Evolutionary conservation across 2,888 invertebrate genomes (phyloP), one percentile per base, ranked within the genome.

Genomic region (Seira musarum): DNA sequence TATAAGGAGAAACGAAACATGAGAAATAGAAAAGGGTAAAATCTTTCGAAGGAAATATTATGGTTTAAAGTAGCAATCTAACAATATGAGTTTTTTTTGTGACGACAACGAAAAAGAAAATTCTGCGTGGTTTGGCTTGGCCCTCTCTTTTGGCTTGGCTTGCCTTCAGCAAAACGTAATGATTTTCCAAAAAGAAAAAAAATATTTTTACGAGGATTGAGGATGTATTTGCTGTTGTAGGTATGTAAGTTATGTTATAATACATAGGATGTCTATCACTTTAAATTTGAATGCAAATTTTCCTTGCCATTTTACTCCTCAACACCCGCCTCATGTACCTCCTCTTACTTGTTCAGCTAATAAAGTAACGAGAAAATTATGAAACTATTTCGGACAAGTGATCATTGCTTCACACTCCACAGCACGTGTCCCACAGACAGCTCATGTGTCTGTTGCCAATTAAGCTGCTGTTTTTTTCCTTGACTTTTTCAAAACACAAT

Each of bases 351-450:
- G 53, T 49, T 53, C 49, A 40, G 40, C 40, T 40, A 40, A 40
- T 40, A 40, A 40, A 40, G 40, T 40, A 40, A 40, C 40, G 35
- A 65, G 73, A 66, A 66, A 73, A 57, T 66, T 66, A 73, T 57
- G 57, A 73, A 73, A 57, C 53, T 65, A 73, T 73, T 73, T 73
- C 57, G 65, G 73, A 73, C 73, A 73, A 66, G 66, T 65, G 66
- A 73, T 65, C 73, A 66, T 65, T 57, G 57, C 73, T 73, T 73
- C 73, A 66, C 73, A 73, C 73, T 65, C 72, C 53, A 66, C 65
- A 65, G 73, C 73, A 73, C 73, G 73, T 73, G 73, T 66, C 65
- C 53, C 61, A 66, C 73, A 64, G 66, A 73, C 73, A 73, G 73
- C 66, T 57, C 66, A 61, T 57, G 35, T 66, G 73, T 65, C 65